phyloP scores from a whole-genome alignment of 2,797 vertebrate species.

The Leptatherina wallacei region DNA sequence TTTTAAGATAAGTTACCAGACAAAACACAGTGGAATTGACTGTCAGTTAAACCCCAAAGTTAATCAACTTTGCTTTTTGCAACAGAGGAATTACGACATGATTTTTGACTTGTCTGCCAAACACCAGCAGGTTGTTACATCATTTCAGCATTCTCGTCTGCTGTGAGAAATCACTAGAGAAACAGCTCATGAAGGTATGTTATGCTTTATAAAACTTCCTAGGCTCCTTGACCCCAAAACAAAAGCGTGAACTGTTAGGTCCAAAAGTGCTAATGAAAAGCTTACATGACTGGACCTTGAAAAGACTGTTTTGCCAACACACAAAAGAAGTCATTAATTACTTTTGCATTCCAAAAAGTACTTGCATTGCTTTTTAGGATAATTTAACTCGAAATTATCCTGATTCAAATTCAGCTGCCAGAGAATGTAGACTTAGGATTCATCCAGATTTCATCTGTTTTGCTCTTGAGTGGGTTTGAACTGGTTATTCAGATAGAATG shows the following conservation, averaged over 20 bases:
- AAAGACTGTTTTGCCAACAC: background rate
- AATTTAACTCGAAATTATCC: background rate
- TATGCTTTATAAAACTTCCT: background rate
- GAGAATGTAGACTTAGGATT: conserved; percentile 23
- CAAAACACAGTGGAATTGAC: background rate
- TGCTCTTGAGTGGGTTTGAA: conserved; percentile 22
- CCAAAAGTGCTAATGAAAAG: background rate
- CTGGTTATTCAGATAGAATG: conserved; percentile 19
- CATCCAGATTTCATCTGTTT: conserved; percentile 42
- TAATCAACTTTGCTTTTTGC: background rate
- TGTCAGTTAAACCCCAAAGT: background rate
- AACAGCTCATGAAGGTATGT: background rate
- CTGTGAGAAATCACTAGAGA: background rate
- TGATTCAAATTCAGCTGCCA: conserved; percentile 8
- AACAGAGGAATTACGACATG: background rate
- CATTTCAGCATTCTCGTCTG: background rate
- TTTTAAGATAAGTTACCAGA: background rate
- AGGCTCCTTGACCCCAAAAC: background rate
- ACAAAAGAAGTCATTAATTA: background rate
- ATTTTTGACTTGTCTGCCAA: background rate
- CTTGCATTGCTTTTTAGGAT: background rate
- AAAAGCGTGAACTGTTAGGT: background rate
- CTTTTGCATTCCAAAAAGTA: background rate
- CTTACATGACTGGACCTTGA: background rate
- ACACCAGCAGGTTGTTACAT: conserved; percentile 1